Conservation (phyloP, 2,797 vertebrate species). For the Scarus forsteni region DNA sequence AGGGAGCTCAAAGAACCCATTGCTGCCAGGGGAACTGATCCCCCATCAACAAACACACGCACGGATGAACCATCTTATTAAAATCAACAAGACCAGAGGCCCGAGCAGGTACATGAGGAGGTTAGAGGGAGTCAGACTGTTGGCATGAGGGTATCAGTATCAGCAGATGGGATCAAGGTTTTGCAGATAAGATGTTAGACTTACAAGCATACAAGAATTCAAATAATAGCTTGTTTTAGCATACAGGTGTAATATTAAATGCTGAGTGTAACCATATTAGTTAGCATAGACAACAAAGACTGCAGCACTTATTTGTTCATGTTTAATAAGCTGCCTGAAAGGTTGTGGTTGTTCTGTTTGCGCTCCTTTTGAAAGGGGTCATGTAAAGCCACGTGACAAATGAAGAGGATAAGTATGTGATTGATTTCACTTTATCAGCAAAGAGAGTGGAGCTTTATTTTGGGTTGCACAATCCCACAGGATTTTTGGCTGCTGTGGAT, state of each 20-base stretch:
- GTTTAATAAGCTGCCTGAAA: background rate
- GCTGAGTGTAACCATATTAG: background rate
- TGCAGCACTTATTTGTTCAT: background rate
- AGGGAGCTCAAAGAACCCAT: slow-evolving; percentile 26
- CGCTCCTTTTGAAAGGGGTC: background rate
- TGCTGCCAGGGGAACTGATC: slow-evolving; percentile 48
- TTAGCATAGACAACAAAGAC: background rate
- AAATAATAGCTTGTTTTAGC: background rate
- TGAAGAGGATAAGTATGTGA: background rate
- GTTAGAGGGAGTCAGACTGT: background rate
- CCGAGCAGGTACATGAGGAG: slow-evolving; percentile 5
- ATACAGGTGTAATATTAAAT: background rate
- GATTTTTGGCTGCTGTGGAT: background rate
- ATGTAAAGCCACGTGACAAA: background rate
- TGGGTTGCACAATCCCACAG: background rate
- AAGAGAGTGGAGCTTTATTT: background rate
- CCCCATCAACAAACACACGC: slow-evolving; percentile 49
- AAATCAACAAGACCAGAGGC: slow-evolving; percentile 22
- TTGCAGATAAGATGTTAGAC: background rate
- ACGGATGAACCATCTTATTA: slow-evolving; percentile 26
- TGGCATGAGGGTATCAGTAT: background rate
- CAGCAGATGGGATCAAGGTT: background rate
- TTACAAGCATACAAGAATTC: background rate
- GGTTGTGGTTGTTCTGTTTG: background rate
- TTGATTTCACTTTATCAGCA: background rate